Evolutionary conservation across 2,797 vertebrate genomes (phyloP), one percentile per base, ranked within the genome.

Genomic region (Strix occidentalis): DNA sequence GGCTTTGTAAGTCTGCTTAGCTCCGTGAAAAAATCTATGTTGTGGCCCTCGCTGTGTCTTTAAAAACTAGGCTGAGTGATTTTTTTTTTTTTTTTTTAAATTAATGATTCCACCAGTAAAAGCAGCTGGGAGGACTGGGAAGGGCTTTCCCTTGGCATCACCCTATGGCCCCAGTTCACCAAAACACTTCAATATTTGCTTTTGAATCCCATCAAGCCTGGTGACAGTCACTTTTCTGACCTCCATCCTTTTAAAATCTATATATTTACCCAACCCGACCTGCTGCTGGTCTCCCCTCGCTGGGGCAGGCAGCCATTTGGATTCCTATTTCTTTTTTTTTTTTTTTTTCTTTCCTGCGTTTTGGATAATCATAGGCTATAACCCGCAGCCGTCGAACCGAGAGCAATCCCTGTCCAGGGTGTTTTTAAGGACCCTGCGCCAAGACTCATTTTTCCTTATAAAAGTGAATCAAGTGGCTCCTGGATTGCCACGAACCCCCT

Each of bases 21-120:
- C 58, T 84, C 79, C 1, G 0, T 58, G 41, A 37, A 39, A 41
- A 70, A 60, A 48, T 3, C 13, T 6, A 5, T 0, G 0, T 11
- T 5, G 7, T 65, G 56, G 41, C 46, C 46, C 64, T 87, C 0
- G 1, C 35, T 0, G 2, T 17, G 16, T 78, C 75, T 65, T 56
- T 66, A 29, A 19, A 45, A 93, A 17, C 10, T 4, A 46, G 41
- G 24, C 60, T 43, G 75, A 41, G 41, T 26, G 6, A 25, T 51
- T 46, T 13, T 23, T 26, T 3, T 21, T 20, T 9, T 3, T 23
- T 29, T 3, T 16, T 21, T 39, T 5, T 23, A 21, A 24, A 15
- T 35, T 19, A 25, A 45, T 31, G 18, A n/a, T 66, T 57, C 68
- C 68, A 19, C 57, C 58, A 50, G 60, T 29, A 28, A 56, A 74